These are phyloP conservation scores for Chelon labrosus DNA, from an alignment of 2,797 vertebrate species.

Conservation along the genomic window DNA sequence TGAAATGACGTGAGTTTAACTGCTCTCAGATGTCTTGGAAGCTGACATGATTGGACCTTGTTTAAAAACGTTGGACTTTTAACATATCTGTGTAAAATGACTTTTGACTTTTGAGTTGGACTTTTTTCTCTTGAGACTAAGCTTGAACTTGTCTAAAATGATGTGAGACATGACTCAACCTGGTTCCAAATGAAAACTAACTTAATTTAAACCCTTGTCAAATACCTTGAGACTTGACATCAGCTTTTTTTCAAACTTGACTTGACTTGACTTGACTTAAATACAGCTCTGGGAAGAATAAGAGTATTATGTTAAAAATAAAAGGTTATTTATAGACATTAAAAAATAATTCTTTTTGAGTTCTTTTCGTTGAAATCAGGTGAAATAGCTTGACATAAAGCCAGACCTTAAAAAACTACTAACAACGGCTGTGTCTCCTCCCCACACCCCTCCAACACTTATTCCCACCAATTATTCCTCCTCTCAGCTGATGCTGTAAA, in stretches of 20 bases:
- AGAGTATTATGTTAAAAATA: neutral
- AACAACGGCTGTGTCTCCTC: constrained; percentile 12
- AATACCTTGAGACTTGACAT: neutral
- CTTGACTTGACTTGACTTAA: neutral
- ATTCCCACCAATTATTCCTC: constrained; percentile 57
- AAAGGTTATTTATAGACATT: neutral
- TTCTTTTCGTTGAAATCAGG: neutral
- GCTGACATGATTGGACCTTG: too few species aligned
- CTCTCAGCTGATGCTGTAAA: constrained; percentile 46
- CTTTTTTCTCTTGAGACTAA: too few species aligned
- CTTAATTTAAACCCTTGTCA: neutral
- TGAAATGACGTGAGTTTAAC: too few species aligned
- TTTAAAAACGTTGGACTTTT: neutral
- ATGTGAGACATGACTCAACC: neutral
- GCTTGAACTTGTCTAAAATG: neutral
- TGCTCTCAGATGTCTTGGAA: too few species aligned
- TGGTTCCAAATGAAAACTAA: too few species aligned
- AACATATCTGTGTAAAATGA: neutral
- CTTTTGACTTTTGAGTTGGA: neutral
- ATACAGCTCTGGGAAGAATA: constrained; percentile 16
- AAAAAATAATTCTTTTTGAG: neutral
- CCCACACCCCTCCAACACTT: neutral
- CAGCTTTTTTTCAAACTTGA: neutral
- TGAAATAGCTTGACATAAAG: neutral
- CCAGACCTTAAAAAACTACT: constrained; percentile 8